A percentile compares a stretch with the other conserved stretches of the same genome.
Conservation (phyloP, 2,888 invertebrate genomes). For the Hesperia comma region DNA sequence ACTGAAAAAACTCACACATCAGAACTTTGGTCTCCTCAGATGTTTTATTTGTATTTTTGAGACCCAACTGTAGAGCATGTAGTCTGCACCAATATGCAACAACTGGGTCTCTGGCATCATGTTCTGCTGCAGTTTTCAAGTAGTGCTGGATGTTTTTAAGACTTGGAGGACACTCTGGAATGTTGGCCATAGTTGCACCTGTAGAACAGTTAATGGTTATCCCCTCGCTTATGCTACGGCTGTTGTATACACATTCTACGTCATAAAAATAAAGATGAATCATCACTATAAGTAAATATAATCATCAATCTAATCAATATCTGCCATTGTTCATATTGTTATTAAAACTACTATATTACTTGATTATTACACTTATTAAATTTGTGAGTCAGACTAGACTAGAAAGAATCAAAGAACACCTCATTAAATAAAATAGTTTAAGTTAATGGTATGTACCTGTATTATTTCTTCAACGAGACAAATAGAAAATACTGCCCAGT, state of each 20-base stretch:
- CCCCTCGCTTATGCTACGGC: neutral
- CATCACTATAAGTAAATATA: neutral
- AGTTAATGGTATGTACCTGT: too few relatives aligned
- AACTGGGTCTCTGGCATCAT: slow-evolving; percentile 94
- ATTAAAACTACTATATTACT: too few relatives aligned
- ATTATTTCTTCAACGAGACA: too few relatives aligned
- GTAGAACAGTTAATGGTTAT: neutral
- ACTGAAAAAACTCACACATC: slow-evolving; percentile 70
- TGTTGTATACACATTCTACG: neutral
- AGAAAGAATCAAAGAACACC: too few relatives aligned
- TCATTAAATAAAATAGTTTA: too few relatives aligned
- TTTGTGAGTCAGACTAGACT: too few relatives aligned
- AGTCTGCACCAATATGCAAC: slow-evolving; percentile 97
- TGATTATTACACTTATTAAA: too few relatives aligned
- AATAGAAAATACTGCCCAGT: too few relatives aligned
- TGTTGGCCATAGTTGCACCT: slow-evolving; percentile 53
- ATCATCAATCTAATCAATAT: neutral
- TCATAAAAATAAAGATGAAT: neutral
- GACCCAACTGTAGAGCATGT: slow-evolving; percentile 94
- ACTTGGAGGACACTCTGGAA: slow-evolving; percentile 89
- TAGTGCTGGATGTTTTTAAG: slow-evolving; percentile 95
- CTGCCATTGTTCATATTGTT: neutral
- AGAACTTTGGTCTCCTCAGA: slow-evolving; percentile 93
- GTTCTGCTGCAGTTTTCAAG: slow-evolving; percentile 95
- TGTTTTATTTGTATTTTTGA: slow-evolving; percentile 91